Evolutionary conservation across 2,797 vertebrate genomes (phyloP).

Genomic region (Orestias chungarensis): DNA sequence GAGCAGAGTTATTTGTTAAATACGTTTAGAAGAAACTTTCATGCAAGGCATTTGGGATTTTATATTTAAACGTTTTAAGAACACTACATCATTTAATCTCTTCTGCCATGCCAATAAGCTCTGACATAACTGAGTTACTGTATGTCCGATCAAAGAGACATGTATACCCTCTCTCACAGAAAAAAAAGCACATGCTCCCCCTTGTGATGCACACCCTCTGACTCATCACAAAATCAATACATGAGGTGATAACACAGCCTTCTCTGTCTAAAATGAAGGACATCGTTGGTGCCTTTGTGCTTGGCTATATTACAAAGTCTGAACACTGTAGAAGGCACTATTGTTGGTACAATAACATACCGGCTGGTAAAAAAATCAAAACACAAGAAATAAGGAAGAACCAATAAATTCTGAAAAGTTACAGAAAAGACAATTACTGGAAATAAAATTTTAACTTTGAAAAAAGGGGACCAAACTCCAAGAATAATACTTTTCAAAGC

Average conservation of each 20-base stretch:
- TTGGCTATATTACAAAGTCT: slow-evolving; percentile 37
- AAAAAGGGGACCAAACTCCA: slow-evolving; percentile 14
- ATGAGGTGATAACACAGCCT: slow-evolving; percentile 53
- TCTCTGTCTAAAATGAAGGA: slow-evolving; percentile 61
- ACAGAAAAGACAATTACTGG: slow-evolving; percentile 9
- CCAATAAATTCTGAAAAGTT: not conserved
- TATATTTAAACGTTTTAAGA: slow-evolving; percentile 27
- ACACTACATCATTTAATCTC: slow-evolving; percentile 30
- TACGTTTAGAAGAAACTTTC: not conserved
- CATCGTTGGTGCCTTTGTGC: slow-evolving; percentile 36
- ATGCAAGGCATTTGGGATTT: not conserved
- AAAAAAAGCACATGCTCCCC: slow-evolving; percentile 23
- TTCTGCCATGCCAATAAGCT: slow-evolving; percentile 15
- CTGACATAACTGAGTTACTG: slow-evolving; percentile 32
- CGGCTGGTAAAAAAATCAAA: slow-evolving; percentile 18
- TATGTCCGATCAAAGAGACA: slow-evolving; percentile 35
- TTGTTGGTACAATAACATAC: slow-evolving; percentile 27
- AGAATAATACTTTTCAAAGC: slow-evolving; percentile 16
- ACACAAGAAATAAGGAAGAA: slow-evolving; percentile 5
- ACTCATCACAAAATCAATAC: slow-evolving; percentile 75
- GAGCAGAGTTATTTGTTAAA: not conserved
- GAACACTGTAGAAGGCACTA: slow-evolving; percentile 25
- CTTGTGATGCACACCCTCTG: slow-evolving; percentile 65
- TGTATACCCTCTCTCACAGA: slow-evolving; percentile 6
- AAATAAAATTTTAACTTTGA: slow-evolving; percentile 13